Base-by-base conservation (phyloP, 1,140 invertebrate species). In the Chymomyza costata region DNA sequence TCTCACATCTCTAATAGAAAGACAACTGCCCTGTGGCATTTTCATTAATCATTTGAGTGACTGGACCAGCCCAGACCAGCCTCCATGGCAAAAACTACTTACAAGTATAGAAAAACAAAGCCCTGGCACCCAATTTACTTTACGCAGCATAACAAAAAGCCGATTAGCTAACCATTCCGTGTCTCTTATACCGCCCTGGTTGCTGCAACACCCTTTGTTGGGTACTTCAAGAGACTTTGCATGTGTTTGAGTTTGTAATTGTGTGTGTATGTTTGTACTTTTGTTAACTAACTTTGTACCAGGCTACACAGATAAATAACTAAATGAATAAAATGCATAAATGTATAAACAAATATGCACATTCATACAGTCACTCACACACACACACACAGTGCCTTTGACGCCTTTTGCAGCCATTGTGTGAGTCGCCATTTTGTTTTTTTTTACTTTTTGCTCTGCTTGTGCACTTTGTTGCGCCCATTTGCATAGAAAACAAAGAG, bases 41-140 rank as follows among this genome's bases (percentile, higher is more conserved):
- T 80, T 76, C 80, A 76, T 76, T 76, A 76, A 76, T 76, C 73
- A 80, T 71, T 78, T 65, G 44, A 76, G 65, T 68, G 55, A 50
- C 30, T 67, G 17, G 61, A 46, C 31, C 58, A 16, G 21, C 18
- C 34, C 17, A 15, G 17, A 18, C 2, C 40, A 17, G 45, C 39
- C 30, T 25, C n/a, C 44, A 58, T 35, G 64, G 54, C 41, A 56
- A 45, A n/a, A 78, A 76, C 71, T 66, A 76, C 71, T 76, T 78
- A 63, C 56, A 41, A 60, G 31, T 19, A 16, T 14, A 14, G 13
- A 48, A 46, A 52, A 60, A 56, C 57, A 60, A 52, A 48, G 34
- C 31, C 19, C 38, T 11, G 32, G 32, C 53, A n/a, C n/a, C 21
- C 21, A 25, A 25, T 25, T 3, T 5, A 25, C 21, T n/a, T n/a